Evolutionary conservation across 2,113 vertebrate species (phyloP), one percentile per base, ranked within the genome.

Genomic region (Semicossyphus pulcher): DNA sequence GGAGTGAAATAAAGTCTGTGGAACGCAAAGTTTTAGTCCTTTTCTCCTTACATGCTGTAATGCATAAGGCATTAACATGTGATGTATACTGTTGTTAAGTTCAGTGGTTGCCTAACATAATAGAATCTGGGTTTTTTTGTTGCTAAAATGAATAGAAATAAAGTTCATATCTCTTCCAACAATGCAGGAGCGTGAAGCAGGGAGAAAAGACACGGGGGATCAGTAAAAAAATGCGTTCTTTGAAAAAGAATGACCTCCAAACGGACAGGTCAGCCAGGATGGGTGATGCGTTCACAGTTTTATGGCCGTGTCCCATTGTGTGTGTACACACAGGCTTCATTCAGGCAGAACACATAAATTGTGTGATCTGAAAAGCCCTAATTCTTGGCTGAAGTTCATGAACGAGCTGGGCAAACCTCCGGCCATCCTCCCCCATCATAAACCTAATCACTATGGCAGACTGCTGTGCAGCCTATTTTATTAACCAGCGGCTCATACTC

Each of bases 371-470:
- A 86, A 89, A 88, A 86, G 85, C 76, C 52, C 60, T 4, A 62
- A 74, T 81, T 87, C 73, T 65, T 72, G 78, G 83, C 64, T 76
- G 44, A 73, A 78, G 81, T 81, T 87, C 72, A 86, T 78, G 68
- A 91, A 87, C n/a, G 8, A 74, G 37, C 47, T 15, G 41, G 65
- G 56, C 54, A 49, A 75, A 82, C 62, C 63, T 81, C 81, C 80
- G 15, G 28, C 74, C 28, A 34, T 64, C 81, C 83, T 61, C 70
- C 82, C 53, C 57, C 29, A 14, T 71, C 72, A 74, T 78, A 74
- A 80, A 92, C 75, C 41, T n/a, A 81, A 85, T 88, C 59, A 73
- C 66, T 3, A 67, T 23, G 67, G 67, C 77, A 42, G 66, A 67
- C 69, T 65, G 41, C 59, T 41, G 65, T 23, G 47, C 69, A 84